Base-by-base conservation (phyloP, 2,888 invertebrate genomes). In the Latheticus oryzae region DNA sequence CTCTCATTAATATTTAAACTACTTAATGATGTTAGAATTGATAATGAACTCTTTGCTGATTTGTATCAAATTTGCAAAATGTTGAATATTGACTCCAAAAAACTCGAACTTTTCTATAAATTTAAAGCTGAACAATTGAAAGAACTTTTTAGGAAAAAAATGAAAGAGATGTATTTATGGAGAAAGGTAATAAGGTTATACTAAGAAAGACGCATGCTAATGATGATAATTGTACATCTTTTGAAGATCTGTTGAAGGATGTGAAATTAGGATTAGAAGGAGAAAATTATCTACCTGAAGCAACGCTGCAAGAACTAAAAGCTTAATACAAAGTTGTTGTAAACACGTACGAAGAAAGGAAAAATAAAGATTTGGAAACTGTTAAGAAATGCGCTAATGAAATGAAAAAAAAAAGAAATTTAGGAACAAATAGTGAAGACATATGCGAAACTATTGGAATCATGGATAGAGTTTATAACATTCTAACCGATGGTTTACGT, bases 371-470 rank as follows among this genome's bases (percentile, higher is more conserved):
- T n/a, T n/a, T n/a, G n/a, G n/a, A n/a, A n/a, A n/a, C n/a, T n/a
- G n/a, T n/a, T n/a, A n/a, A n/a, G n/a, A n/a, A n/a, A n/a, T n/a
- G n/a, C n/a, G n/a, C n/a, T n/a, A n/a, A n/a, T n/a, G n/a, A n/a
- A 23, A 33, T 13, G 1, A n/a, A 11, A 15, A 13, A 17, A 13
- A 32, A 32, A 23, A 24, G 13, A 5, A 7, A 5, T n/a, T 15
- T 47, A 4, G 47, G 13, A 3, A 21, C 7, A n/a, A 32, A 5
- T 9, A 21, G 32, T 19, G 30, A 11, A 15, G 23, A 35, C 8
- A 19, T 48, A 21, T 48, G 48, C 13, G 35, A 35, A 48, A 23
- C 35, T 21, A 23, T 48, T 2, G 48, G 35, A 0, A 15, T 24
- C 5, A 15, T 24, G 33, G 48, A 48, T 19, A 7, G 48, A 8